Base-by-base conservation (phyloP, 2,113 vertebrate genomes). In the Bagarius yarrelli region DNA sequence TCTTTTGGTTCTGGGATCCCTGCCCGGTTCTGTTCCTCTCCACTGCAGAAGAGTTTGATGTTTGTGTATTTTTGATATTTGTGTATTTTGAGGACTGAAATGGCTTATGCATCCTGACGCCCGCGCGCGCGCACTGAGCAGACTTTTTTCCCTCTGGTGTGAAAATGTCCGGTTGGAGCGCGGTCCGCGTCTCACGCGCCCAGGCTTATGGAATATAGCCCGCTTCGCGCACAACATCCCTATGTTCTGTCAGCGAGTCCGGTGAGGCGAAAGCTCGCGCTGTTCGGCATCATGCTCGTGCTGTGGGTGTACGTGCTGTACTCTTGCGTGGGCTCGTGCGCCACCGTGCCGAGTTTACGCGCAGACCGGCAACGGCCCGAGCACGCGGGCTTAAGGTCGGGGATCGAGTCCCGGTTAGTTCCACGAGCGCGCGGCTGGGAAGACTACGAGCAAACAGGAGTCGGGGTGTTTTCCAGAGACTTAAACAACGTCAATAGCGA, bases 221-320 rank as follows among this genome's bases (percentile, higher is more conserved):
- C 91, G 94, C 90, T 83, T 87, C 92, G 69, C 93, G 82, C 89
- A 91, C 82, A 73, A 6, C 91, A 91, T 86, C 90, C 92, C 88
- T 83, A 93, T 91, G 94, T 91, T 82, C 83, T 89, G 86, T 91
- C 91, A 79, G 91, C 89, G 78, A 90, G 91, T 85, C 91, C 91
- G 87, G 90, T 93, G 90, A 95, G 94, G 89, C 96, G 95, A 92
- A 95, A 94, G 87, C 91, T 96, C 57, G 69, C 94, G 64, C 89
- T 94, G 53, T 90, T 97, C 81, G 91, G 93, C 94, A 93, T 94
- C 93, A 99, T 99, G 97, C 92, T 99, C 85, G 90, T 95, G 85
- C 83, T 98, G 87, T 98, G 96, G 96, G 93, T 96, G 8, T 98
- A 96, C 66, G 92, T 96, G 95, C 91, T 98, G 52, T 97, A 96